Base-by-base conservation (phyloP, 2,797 vertebrate species). In the Leptoclinus maculatus region DNA sequence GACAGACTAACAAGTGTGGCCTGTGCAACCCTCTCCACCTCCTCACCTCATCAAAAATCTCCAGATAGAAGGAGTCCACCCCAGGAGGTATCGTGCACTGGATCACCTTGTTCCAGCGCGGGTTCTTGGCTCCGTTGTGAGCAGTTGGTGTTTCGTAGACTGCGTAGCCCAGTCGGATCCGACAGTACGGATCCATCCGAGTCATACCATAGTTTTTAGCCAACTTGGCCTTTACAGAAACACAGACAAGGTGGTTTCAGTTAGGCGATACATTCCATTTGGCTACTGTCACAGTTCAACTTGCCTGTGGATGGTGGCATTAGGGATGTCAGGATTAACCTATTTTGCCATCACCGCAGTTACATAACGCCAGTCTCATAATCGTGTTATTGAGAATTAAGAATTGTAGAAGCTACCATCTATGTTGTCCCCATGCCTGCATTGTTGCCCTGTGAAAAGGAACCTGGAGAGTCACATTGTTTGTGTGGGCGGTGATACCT, bases 151-250 rank as follows among this genome's bases (percentile, higher is more conserved):
- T 99, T 90, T 99, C 98, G 6, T 99, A 99, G 23, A 99, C 98
- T 0, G 98, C 97, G 0, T 98, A 99, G 2, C 98, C 98, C 70
- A 99, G 93, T 34, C 98, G 95, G 77, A 99, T 93, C 8, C 98
- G 93, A 72, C 98, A 99, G 83, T 99, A 99, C 0, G 98, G 98
- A 88, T 99, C 98, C 98, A 99, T 99, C 14, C 98, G 97, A 0
- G 98, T 99, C 97, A 99, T 97, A 0, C 98, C 98, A 0, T 99
- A 99, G 87, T 99, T 99, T 91, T 99, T 99, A 2, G 98, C 98
- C 83, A 99, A 83, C 89, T 99, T 99, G 43, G 97, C 98, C 98
- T 99, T 57, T 1, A 27, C 1, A 82, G 27, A 25, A 32, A 38
- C 60, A 76, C 11, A 83, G 73, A 63, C 16, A 75, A 10, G 17